A percentile compares a stretch with the other conserved stretches of the same genome.
Conservation (phyloP, 2,888 invertebrate genomes). For the Heliconius ethilla region DNA sequence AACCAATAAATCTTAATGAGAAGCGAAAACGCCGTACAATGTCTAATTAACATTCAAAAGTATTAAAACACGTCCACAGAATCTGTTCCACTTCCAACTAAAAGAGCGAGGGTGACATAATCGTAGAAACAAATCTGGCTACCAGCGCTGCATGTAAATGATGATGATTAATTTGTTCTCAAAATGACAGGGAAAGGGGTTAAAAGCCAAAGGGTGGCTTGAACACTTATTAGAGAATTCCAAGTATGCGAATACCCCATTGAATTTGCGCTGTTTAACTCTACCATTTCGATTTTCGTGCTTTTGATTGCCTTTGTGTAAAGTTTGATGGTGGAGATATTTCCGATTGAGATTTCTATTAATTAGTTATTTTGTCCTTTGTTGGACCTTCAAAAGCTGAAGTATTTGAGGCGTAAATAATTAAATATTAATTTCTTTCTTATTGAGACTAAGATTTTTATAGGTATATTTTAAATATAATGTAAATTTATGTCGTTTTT, state of each 20-base stretch:
- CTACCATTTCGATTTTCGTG: conserved; percentile 59
- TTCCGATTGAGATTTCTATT: conserved; percentile 76
- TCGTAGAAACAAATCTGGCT: conserved; percentile 81
- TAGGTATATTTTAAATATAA: no score
- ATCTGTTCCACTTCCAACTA: conserved; percentile 64
- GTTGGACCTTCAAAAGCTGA: no score
- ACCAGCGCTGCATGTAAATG: conserved; percentile 81
- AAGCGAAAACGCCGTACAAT: conserved; percentile 40
- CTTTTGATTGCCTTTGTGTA: conserved; percentile 78
- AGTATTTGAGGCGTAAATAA: no score
- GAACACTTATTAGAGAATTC: conserved; percentile 72
- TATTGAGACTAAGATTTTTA: no score
- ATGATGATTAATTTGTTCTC: conserved; percentile 82
- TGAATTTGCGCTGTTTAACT: conserved; percentile 67
- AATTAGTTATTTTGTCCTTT: conserved; percentile 58
- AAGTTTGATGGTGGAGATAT: conserved; percentile 80
- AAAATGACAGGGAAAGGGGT: conserved; percentile 80
- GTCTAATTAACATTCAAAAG: conserved; percentile 64
- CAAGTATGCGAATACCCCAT: conserved; percentile 59
- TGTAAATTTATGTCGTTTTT: no score
- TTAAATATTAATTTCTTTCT: no score
- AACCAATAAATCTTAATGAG: conserved; percentile 31
- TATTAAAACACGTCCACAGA: conserved; percentile 69
- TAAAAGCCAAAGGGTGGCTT: conserved; percentile 74
- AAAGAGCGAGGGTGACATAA: conserved; percentile 78